Percentiles rank a stretch among this genome's conserved stretches.
These are phyloP conservation scores for Lagopus leucura DNA, from an alignment of 2,113 vertebrate genomes.

Conservation along the genomic window DNA sequence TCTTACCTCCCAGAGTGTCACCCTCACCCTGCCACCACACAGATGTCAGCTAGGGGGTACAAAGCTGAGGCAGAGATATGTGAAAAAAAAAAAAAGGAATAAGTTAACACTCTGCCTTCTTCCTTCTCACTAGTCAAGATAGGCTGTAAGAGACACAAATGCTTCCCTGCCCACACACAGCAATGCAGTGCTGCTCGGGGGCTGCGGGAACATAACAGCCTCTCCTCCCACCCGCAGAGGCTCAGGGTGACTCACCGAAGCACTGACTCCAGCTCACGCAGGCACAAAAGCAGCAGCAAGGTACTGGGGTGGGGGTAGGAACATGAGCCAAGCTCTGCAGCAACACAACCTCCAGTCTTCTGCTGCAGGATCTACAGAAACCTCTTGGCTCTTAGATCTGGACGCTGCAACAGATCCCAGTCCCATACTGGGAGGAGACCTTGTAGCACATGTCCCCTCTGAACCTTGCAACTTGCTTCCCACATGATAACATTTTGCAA, in stretches of 20 bases:
- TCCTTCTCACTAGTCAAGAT: not conserved
- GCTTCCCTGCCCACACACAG: not conserved
- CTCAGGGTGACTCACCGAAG: not conserved
- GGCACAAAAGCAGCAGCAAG: not conserved
- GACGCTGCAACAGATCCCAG: not conserved
- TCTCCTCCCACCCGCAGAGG: not conserved
- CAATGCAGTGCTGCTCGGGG: not conserved
- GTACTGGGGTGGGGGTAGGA: no score
- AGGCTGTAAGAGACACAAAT: not conserved
- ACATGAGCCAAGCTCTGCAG: fast-evolving
- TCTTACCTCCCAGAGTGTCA: not conserved
- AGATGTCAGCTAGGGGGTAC: not conserved
- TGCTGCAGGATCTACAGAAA: not conserved
- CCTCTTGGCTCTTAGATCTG: not conserved
- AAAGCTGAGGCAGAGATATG: not conserved
- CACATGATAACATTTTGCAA: not conserved
- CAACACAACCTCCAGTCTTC: not conserved
- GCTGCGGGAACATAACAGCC: not conserved
- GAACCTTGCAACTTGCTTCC: not conserved
- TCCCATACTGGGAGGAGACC: not conserved
- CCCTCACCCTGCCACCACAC: not conserved
- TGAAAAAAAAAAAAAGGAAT: not conserved
- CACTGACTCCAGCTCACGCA: not conserved
- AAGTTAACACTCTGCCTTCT: not conserved
- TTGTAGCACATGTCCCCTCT: not conserved